A percentile compares a stretch with the other conserved stretches of the same genome.
phyloP scores from a whole-genome alignment of 2,113 vertebrate genomes.

The Nestor notabilis region DNA sequence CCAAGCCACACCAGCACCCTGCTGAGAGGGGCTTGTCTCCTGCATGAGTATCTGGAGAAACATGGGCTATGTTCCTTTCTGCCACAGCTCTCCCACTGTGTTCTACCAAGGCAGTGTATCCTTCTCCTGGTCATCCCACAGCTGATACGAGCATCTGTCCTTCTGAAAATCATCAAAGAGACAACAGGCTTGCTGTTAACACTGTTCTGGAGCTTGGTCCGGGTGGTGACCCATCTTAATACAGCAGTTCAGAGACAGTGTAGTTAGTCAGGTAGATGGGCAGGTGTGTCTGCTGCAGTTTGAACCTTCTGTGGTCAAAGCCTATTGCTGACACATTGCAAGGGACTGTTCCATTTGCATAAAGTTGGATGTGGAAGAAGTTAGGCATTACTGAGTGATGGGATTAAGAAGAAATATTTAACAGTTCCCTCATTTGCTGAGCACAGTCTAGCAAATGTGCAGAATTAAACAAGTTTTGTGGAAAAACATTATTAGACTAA shows the following conservation, averaged over 20 bases:
- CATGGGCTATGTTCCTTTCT: neutral
- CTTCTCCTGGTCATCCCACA: neutral
- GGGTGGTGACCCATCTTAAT: neutral
- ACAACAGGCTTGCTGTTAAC: neutral
- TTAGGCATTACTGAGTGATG: neutral
- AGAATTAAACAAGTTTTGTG: neutral
- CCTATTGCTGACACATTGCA: rapidly evolving
- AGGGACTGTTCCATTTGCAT: neutral
- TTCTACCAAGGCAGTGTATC: neutral
- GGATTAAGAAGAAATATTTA: neutral
- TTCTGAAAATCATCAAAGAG: neutral
- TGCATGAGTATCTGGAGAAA: neutral
- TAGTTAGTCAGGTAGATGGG: neutral
- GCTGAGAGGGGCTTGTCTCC: neutral
- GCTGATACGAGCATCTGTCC: neutral
- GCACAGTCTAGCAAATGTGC: neutral
- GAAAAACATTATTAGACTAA: neutral
- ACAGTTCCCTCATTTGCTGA: neutral
- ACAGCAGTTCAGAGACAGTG: neutral
- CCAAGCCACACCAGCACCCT: neutral
- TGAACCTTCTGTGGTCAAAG: neutral
- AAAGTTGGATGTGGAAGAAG: neutral
- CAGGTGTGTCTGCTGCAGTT: neutral
- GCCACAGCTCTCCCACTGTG: neutral
- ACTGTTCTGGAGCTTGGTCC: rapidly evolving